Evolutionary conservation across 2,888 invertebrate species (phyloP).

Genomic region (Ceraclea dissimilis): DNA sequence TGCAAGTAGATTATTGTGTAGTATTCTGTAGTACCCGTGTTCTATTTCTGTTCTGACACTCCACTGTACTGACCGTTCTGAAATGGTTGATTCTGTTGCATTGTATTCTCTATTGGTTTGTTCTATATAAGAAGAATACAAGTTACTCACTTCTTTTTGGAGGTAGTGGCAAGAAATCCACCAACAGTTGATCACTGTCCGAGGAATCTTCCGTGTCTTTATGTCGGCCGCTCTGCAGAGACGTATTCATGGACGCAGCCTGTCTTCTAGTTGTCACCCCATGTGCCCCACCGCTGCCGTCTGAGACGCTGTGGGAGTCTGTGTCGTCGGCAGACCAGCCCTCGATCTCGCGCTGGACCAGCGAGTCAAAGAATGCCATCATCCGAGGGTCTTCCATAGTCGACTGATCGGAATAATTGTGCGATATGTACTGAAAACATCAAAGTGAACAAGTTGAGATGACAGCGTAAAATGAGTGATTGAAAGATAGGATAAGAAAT

Average conservation of each 20-base stretch:
- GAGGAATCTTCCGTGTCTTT: constrained; percentile 33
- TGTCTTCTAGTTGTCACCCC: constrained; percentile 9
- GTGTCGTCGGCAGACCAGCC: constrained; percentile 60
- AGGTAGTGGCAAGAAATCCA: constrained; percentile 37
- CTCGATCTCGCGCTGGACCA: constrained; percentile 86
- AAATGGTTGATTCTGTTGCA: no score
- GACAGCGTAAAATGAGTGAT: no score
- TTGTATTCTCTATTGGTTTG: not conserved
- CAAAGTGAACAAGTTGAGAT: no score
- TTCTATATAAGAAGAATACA: not conserved
- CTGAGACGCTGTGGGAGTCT: constrained; percentile 34
- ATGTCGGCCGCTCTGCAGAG: constrained; percentile 25
- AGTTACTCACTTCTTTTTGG: constrained; percentile 37
- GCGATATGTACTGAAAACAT: constrained; percentile 65
- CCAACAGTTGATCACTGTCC: constrained; percentile 37
- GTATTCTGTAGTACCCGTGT: no score
- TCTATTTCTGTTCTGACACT: no score
- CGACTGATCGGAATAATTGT: constrained; percentile 83
- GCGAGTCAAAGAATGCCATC: constrained; percentile 95
- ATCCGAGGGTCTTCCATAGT: constrained; percentile 86
- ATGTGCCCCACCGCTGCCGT: constrained; percentile 32
- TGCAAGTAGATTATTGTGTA: no score
- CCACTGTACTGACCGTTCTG: no score
- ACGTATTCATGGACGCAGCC: constrained; percentile 24
- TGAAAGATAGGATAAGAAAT: no score